Conservation (phyloP, 2,888 invertebrate genomes). For the Eristalis intricaria region DNA sequence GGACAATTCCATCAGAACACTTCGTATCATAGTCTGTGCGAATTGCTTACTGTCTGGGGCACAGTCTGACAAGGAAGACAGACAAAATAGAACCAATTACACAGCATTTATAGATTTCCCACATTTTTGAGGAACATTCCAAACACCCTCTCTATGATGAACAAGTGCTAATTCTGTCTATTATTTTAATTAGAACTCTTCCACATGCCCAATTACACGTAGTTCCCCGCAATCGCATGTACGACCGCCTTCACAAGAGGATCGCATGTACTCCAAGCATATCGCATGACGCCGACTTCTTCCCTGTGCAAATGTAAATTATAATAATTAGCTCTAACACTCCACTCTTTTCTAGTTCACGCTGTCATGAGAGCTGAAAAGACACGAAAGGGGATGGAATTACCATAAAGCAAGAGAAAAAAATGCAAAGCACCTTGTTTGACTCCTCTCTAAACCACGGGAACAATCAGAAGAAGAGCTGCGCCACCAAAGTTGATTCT, state of each 20-base stretch:
- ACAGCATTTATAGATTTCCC: too few species aligned
- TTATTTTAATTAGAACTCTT: neutral
- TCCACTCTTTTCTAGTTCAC: slow-evolving; percentile 1
- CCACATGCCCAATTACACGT: slow-evolving; percentile 1
- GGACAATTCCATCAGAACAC: too few species aligned
- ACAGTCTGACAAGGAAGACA: too few species aligned
- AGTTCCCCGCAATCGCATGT: neutral
- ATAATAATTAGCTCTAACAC: neutral
- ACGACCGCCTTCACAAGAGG: neutral
- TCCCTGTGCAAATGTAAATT: slow-evolving; percentile 7
- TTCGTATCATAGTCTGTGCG: too few species aligned
- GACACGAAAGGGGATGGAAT: neutral
- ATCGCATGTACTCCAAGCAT: slow-evolving; percentile 3
- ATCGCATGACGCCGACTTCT: slow-evolving; percentile 6
- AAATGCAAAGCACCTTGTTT: too few species aligned
- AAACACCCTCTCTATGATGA: neutral
- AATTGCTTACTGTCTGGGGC: too few species aligned
- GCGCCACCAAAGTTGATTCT: too few species aligned
- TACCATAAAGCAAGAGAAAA: too few species aligned
- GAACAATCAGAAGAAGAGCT: too few species aligned
- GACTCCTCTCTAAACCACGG: too few species aligned
- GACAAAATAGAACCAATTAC: too few species aligned
- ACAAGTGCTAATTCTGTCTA: neutral
- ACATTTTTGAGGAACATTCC: too few species aligned
- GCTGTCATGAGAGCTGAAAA: slow-evolving; percentile 4